A percentile compares a stretch with the other conserved stretches of the same genome.
Conservation (phyloP, 2,797 vertebrate species). For the Channallabes apus region DNA sequence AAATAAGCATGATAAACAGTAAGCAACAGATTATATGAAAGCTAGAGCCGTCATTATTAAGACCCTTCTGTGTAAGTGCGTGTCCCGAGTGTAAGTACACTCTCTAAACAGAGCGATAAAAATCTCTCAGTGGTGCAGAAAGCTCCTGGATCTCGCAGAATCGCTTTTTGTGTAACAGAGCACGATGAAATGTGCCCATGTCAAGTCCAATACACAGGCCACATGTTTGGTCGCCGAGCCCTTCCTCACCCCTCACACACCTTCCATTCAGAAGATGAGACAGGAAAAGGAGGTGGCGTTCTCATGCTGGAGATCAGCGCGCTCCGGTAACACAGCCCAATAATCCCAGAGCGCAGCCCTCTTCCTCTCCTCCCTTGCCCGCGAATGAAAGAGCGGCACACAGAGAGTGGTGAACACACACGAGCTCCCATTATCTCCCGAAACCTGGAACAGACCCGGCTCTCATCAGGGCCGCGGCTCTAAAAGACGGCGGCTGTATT, state of each 20-base stretch:
- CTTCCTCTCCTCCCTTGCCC: slow-evolving; percentile 42
- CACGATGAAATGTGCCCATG: slow-evolving; percentile 59
- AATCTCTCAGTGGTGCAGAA: background rate
- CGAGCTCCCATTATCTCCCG: slow-evolving; percentile 52
- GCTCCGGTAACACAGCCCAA: slow-evolving; percentile 33
- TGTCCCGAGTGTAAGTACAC: background rate
- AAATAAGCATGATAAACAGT: background rate
- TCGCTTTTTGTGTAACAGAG: background rate
- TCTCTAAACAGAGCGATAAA: background rate
- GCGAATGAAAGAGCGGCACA: slow-evolving; percentile 48
- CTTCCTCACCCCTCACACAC: slow-evolving; percentile 57
- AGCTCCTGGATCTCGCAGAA: background rate
- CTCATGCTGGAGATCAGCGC: slow-evolving; percentile 35
- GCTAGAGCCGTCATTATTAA: background rate
- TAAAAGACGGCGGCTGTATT: slow-evolving; percentile 76
- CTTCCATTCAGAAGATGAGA: slow-evolving; percentile 68
- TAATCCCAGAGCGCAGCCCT: slow-evolving; percentile 47
- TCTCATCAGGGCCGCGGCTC: slow-evolving; percentile 35
- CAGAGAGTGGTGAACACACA: slow-evolving; percentile 60
- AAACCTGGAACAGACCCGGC: slow-evolving; percentile 46
- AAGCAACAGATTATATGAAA: background rate
- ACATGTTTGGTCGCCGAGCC: slow-evolving; percentile 52
- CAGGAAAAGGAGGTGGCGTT: slow-evolving; percentile 64
- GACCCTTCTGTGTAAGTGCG: background rate
- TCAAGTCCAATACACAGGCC: slow-evolving; percentile 62